Evolutionary conservation across 2,113 vertebrate genomes (phyloP).

Genomic region (Todiramphus saurophagus): DNA sequence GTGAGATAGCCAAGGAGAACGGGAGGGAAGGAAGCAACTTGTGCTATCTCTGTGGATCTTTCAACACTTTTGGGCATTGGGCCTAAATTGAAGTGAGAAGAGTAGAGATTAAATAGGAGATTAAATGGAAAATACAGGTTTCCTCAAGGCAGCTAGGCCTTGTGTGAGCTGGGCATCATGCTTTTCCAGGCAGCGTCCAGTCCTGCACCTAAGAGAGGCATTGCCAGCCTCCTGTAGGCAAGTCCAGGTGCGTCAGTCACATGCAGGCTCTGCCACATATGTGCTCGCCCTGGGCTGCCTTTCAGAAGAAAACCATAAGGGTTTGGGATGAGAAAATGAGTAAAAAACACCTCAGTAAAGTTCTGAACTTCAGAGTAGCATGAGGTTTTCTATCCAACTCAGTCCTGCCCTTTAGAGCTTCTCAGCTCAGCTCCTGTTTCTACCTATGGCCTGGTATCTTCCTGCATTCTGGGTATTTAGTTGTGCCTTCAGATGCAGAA

Average conservation of each 20-base stretch:
- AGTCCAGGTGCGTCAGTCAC: not conserved
- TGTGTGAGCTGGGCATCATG: not conserved
- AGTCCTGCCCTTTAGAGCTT: not conserved
- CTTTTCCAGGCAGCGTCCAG: not conserved
- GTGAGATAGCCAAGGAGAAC: not conserved
- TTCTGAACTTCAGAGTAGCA: not conserved
- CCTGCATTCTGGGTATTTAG: not conserved
- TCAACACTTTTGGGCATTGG: not conserved
- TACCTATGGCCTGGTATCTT: not conserved
- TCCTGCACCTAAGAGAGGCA: not conserved
- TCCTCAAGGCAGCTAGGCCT: not conserved
- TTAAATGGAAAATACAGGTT: not conserved
- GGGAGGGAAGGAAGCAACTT: not conserved
- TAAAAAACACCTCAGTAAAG: not conserved
- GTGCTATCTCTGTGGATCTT: not conserved
- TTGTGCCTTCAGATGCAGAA: not conserved
- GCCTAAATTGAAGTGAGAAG: not conserved
- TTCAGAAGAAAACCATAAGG: accelerated
- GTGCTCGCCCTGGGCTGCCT: not conserved
- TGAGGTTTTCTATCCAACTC: not conserved
- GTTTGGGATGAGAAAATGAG: not conserved
- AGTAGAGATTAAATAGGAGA: not conserved
- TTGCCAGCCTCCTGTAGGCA: not conserved
- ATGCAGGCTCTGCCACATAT: not conserved
- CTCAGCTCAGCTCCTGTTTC: not conserved